These are phyloP conservation scores for Poeciliopsis retropinna DNA, from an alignment of 2,113 vertebrate species.

Conservation along the genomic window DNA sequence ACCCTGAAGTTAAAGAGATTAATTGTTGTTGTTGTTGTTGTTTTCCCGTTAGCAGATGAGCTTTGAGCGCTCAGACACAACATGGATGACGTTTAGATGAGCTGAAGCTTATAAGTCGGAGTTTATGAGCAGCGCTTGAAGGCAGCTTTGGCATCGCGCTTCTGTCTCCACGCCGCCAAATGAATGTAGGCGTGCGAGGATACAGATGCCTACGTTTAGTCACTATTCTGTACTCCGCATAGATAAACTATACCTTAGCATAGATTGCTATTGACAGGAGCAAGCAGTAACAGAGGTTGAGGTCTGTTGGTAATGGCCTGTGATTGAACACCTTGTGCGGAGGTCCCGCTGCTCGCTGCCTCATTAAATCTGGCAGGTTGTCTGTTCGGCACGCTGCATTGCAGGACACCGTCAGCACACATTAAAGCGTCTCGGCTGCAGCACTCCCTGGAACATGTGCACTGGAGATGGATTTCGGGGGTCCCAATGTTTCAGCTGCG, in stretches of 20 bases:
- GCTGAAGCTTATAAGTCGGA: neutral
- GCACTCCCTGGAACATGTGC: constrained; percentile 9
- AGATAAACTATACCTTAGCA: constrained; percentile 58
- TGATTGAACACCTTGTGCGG: constrained; percentile 76
- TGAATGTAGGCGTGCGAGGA: neutral
- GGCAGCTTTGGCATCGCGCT: constrained; percentile 3
- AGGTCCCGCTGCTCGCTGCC: constrained; percentile 71
- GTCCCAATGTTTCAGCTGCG: neutral
- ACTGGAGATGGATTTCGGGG: constrained; percentile 14
- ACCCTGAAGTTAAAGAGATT: neutral
- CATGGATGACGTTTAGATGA: constrained; percentile 16
- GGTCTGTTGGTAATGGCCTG: constrained; percentile 71
- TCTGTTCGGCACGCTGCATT: constrained; percentile 59
- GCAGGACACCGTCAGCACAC: constrained; percentile 54
- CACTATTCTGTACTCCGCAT: constrained; percentile 17
- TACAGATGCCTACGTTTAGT: constrained; percentile 26
- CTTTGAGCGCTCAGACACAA: neutral
- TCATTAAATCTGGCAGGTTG: constrained; percentile 76
- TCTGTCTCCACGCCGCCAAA: constrained; percentile 8
- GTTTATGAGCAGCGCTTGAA: constrained; percentile 2
- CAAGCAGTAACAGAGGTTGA: constrained; percentile 57
- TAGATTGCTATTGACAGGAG: constrained; percentile 71
- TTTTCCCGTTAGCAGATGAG: constrained; percentile 8
- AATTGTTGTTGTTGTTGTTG: constrained; percentile 3
- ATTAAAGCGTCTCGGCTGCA: constrained; percentile 47